phyloP scores from a whole-genome alignment of 2,113 vertebrate genomes.

The Heliornis fulica region DNA sequence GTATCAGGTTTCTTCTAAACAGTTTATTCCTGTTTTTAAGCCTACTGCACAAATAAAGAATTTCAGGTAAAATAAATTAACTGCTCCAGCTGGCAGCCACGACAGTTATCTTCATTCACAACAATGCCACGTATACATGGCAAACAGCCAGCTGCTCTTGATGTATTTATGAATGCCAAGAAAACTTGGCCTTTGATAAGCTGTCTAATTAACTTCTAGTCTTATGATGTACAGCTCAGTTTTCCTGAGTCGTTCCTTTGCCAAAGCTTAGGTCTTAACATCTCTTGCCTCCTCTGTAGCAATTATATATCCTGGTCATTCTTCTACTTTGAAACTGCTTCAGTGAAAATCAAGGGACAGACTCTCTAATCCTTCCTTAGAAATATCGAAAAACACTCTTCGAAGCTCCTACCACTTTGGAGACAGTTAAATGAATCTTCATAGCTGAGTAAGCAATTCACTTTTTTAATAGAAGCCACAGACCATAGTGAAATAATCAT shows the following conservation, averaged over 20 bases:
- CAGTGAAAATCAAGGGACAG: background rate
- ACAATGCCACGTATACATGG: conserved; percentile 17
- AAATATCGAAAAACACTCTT: background rate
- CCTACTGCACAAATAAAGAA: background rate
- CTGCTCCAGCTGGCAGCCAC: background rate
- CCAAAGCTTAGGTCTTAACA: background rate
- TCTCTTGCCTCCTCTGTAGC: background rate
- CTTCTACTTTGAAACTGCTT: background rate
- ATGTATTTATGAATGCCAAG: conserved; percentile 38
- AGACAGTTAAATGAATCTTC: background rate
- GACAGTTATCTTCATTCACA: background rate
- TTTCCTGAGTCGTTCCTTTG: conserved; percentile 13
- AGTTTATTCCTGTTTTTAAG: background rate
- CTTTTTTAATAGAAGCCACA: background rate
- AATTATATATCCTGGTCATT: background rate
- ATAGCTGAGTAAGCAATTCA: background rate
- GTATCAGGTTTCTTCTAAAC: background rate
- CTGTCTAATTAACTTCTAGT: conserved; percentile 55
- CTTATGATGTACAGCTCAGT: background rate
- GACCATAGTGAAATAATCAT: background rate
- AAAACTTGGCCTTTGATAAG: conserved; percentile 56
- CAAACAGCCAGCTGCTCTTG: conserved; percentile 43
- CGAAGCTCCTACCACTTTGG: background rate
- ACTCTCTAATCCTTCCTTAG: background rate
- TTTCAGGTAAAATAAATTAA: background rate